Conservation (phyloP, 2,797 vertebrate species). For the Carduelis carduelis region DNA sequence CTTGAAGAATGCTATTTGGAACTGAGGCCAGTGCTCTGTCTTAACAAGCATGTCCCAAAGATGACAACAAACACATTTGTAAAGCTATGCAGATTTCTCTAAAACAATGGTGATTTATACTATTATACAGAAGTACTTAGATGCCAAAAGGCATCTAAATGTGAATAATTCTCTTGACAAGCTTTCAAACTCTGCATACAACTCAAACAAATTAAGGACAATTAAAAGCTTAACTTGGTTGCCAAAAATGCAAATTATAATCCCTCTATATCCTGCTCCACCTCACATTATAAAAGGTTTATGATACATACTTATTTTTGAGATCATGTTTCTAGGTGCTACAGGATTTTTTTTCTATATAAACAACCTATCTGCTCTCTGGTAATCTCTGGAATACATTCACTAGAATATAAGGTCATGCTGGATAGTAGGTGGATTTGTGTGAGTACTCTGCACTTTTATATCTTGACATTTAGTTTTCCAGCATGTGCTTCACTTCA, state of each 20-base stretch:
- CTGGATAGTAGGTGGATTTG: slow-evolving; percentile 12
- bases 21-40: not conserved
- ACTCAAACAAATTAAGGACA: not conserved
- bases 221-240: not conserved
- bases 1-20: not conserved
- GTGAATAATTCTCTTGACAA: not conserved
- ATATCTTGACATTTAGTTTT: slow-evolving; percentile 48
- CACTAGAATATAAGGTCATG: not conserved
- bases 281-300: not conserved
- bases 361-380: not conserved
- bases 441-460: slow-evolving; percentile 35
- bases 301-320: not conserved
- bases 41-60: not conserved
- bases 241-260: slow-evolving; percentile 34
- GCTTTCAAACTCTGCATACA: not conserved
- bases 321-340: not conserved
- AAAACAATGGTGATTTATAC: not conserved
- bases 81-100: not conserved
- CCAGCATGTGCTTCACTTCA: slow-evolving; percentile 3
- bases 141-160: slow-evolving; percentile 9
- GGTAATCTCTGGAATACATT: not conserved
- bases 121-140: not conserved
- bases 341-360: not conserved
- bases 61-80: not conserved
- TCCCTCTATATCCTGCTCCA: not conserved